Percentiles rank a stretch among this genome's conserved stretches.
These are phyloP conservation scores for Bettongia penicillata DNA, from an alignment of 2,113 vertebrate genomes.

Conservation along the genomic window DNA sequence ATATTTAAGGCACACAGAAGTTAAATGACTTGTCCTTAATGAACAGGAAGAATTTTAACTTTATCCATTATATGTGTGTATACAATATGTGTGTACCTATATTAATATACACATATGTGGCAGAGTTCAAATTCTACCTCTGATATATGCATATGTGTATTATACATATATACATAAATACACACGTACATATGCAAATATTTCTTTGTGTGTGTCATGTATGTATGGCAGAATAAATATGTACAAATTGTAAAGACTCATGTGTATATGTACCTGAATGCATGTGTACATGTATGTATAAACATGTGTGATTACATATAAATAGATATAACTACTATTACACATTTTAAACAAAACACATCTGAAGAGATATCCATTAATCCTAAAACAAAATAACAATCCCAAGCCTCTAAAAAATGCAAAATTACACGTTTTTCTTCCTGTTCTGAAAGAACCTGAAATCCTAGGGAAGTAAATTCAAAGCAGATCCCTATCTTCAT, in stretches of 20 bases:
- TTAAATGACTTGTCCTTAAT: neutral
- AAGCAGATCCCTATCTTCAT: neutral
- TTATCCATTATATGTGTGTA: neutral
- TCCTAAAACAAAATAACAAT: conserved; percentile 13
- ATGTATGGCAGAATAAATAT: neutral
- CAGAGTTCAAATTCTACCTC: neutral
- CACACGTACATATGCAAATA: neutral
- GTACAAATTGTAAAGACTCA: neutral
- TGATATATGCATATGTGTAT: neutral
- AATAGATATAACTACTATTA: neutral
- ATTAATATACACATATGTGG: neutral
- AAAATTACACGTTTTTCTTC: neutral
- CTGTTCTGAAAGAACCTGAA: neutral
- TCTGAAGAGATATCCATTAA: neutral
- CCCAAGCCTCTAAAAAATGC: neutral
- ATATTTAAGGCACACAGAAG: neutral
- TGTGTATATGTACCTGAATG: neutral
- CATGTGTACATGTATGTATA: neutral
- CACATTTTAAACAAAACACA: neutral
- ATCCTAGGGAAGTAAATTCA: neutral
- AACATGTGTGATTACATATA: neutral
- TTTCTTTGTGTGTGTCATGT: neutral
- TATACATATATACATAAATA: neutral
- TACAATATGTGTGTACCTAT: neutral
- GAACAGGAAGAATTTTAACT: neutral